These are phyloP conservation scores for Dasypolia templi DNA, from an alignment of 2,888 invertebrate genomes.

Conservation along the genomic window DNA sequence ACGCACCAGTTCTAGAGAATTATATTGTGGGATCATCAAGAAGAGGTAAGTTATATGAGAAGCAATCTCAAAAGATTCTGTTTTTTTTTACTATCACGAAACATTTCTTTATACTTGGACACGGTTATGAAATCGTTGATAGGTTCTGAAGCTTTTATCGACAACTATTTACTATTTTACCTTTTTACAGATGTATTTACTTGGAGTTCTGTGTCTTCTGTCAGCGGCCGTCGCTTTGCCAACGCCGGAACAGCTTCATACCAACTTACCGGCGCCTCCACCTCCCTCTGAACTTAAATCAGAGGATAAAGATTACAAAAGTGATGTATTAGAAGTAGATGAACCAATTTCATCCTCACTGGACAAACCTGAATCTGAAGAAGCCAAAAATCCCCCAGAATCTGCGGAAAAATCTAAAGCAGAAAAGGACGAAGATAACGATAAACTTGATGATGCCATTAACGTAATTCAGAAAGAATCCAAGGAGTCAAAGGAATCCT, in stretches of 20 bases:
- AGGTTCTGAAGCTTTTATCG: neutral
- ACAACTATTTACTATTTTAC: neutral
- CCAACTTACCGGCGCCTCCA: conserved; percentile 33
- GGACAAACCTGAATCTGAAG: neutral
- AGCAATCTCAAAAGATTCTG: too few relatives aligned
- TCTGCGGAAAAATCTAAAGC: conserved; percentile 10
- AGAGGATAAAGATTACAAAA: conserved; percentile 18
- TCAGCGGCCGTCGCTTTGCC: conserved; percentile 71
- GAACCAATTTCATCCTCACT: neutral
- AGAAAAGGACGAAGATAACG: neutral
- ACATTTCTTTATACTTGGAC: neutral
- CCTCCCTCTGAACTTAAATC: conserved; percentile 35
- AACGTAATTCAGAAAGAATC: conserved; percentile 8
- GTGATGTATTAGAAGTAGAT: conserved; percentile 19
- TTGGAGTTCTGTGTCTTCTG: conserved; percentile 72
- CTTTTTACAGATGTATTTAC: conserved; percentile 72
- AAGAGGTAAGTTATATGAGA: conserved; percentile 44
- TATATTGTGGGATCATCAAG: conserved; percentile 1
- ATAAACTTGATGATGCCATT: neutral
- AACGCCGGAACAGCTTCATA: conserved; percentile 50
- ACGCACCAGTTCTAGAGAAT: neutral
- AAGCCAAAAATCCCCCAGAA: neutral
- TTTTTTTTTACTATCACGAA: neutral
- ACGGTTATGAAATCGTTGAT: neutral
- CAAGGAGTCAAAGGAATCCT: conserved; percentile 9